A percentile compares a stretch with the other conserved stretches of the same genome.
Evolutionary conservation across 2,888 invertebrate species (phyloP).

Genomic region (Hypomecis punctinalis): DNA sequence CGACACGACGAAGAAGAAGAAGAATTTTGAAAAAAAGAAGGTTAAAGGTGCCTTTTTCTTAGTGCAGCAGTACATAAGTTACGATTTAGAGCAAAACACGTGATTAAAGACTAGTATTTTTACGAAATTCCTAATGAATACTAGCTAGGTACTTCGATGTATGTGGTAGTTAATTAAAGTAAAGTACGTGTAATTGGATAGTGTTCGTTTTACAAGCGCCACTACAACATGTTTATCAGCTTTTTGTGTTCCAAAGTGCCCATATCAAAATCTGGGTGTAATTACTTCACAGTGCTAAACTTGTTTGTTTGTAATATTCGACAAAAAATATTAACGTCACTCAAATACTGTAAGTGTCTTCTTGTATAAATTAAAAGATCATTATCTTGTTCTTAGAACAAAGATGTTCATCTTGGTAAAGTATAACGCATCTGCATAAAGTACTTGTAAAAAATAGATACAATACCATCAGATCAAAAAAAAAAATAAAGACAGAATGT

Average conservation of each 20-base stretch:
- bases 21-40: too few species aligned
- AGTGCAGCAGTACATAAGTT: too few species aligned
- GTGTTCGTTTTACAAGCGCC: neutral
- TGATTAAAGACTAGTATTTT: too few species aligned
- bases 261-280: constrained; percentile 1
- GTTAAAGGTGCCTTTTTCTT: too few species aligned
- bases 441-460: too few species aligned
- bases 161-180: neutral
- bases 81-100: too few species aligned
- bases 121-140: neutral
- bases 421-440: too few species aligned
- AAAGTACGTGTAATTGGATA: neutral
- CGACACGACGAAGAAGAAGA: too few species aligned
- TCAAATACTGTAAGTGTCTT: neutral
- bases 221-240: constrained; percentile 1
- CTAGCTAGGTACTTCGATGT: neutral
- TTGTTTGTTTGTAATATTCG: neutral
- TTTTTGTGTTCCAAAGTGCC: constrained; percentile 6
- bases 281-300: constrained; percentile 12
- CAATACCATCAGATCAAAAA: too few species aligned
- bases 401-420: too few species aligned
- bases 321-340: constrained; percentile 5
- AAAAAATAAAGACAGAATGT: too few species aligned
- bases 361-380: neutral
- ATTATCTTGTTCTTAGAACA: neutral